A percentile compares a stretch with the other conserved stretches of the same genome.
phyloP scores from a whole-genome alignment of 2,888 invertebrate genomes.

The Apamea epomidion region DNA sequence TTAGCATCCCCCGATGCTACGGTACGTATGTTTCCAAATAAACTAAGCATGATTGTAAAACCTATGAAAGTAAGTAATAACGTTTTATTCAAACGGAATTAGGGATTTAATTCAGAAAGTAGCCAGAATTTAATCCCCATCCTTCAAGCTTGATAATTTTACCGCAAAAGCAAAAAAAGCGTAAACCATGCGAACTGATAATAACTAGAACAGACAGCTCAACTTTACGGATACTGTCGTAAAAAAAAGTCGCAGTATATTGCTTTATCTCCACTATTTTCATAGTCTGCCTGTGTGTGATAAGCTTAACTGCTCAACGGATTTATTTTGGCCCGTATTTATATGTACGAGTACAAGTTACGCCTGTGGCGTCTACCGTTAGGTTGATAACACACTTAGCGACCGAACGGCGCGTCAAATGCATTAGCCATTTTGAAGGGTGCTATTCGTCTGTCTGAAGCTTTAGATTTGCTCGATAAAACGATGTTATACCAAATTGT shows the following conservation, averaged over 20 bases:
- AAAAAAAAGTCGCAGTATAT: slow-evolving; percentile 65
- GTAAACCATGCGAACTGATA: slow-evolving; percentile 23
- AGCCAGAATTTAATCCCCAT: not conserved
- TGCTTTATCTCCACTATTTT: slow-evolving; percentile 61
- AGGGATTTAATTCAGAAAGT: not conserved
- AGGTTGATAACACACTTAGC: slow-evolving; percentile 44
- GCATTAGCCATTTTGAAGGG: slow-evolving; percentile 15
- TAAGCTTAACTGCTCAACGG: slow-evolving; percentile 59
- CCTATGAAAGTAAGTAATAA: not conserved
- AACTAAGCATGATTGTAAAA: not conserved
- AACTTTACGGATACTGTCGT: slow-evolving; percentile 55
- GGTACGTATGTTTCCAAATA: not conserved
- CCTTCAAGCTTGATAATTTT: not conserved
- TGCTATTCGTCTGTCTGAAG: not conserved
- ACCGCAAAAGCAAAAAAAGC: not conserved
- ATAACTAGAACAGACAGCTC: slow-evolving; percentile 28
- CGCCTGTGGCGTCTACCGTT: slow-evolving; percentile 39
- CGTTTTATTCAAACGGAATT: not conserved
- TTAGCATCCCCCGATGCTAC: not conserved
- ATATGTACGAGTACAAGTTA: slow-evolving; percentile 43
- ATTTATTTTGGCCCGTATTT: slow-evolving; percentile 58
- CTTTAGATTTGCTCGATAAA: slow-evolving; percentile 4
- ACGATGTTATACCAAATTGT: not conserved
- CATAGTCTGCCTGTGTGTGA: slow-evolving; percentile 61
- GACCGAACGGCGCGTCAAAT: not conserved